Conservation (phyloP, 1,140 invertebrate genomes). For the Drosophila biarmipes region DNA sequence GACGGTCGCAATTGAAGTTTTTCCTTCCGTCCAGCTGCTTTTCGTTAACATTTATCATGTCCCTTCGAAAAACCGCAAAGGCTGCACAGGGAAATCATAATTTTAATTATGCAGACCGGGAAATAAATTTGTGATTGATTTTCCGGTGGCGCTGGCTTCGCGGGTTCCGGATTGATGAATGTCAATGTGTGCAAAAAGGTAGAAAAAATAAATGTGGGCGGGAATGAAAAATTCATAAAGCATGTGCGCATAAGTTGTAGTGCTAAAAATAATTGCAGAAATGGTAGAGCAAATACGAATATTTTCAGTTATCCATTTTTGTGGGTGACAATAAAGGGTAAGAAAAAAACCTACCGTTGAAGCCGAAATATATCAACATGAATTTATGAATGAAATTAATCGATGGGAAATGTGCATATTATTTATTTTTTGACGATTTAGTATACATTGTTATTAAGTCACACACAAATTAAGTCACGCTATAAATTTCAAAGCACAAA, state of each 20-base stretch:
- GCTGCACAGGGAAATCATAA: constrained; percentile 39
- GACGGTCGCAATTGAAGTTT: constrained; percentile 56
- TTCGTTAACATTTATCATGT: constrained; percentile 20
- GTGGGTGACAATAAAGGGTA: background rate
- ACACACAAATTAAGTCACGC: background rate
- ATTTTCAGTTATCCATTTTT: background rate
- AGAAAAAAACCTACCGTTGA: too few relatives aligned
- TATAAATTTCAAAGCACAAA: too few relatives aligned
- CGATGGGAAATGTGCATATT: background rate
- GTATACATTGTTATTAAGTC: background rate
- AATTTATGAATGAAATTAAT: constrained; percentile 1
- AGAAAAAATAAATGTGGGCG: background rate
- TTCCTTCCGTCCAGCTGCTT: constrained; percentile 27
- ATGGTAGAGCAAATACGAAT: background rate
- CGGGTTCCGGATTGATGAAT: constrained; percentile 27
- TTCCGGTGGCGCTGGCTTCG: constrained; percentile 9
- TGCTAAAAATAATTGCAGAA: background rate
- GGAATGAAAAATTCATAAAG: background rate
- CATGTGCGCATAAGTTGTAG: constrained; percentile 1
- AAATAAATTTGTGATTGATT: constrained; percentile 61
- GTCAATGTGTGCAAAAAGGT: constrained; percentile 8
- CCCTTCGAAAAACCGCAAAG: constrained; percentile 34
- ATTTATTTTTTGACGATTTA: background rate
- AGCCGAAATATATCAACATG: background rate
- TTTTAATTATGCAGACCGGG: constrained; percentile 61